Base-by-base conservation (phyloP, 2,113 vertebrate species). In the Tringa solitaria region DNA sequence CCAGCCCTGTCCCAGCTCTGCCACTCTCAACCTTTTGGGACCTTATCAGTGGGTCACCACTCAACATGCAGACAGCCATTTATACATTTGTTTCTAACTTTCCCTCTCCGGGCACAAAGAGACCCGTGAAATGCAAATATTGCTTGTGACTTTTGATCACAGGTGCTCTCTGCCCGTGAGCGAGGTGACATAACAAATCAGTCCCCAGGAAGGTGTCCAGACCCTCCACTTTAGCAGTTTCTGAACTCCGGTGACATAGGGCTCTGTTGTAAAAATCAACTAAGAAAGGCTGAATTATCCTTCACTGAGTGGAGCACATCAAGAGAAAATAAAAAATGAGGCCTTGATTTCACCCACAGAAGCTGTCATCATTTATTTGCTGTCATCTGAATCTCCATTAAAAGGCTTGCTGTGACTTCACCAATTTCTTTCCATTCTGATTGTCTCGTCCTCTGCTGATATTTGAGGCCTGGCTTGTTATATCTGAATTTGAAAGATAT, bases 281-380 rank as follows among this genome's bases (percentile, higher is more conserved):
- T 30, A 69, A 80, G 80, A 80, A 93, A 95, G 77, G 76, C 57
- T 88, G 67, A 24, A 64, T 95, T 87, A 75, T 77, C 41, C 68
- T 95, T 91, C 73, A 67, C 37, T 79, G 64, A 93, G 65, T 37
- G 75, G 46, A 80, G 48, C 60, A 72, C 84, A 88, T 92, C 41
- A 97, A 93, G 86, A 83, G 74, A 95, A 92, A 93, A 95, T 91
- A 89, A 85, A 93, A 93, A 93, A 70, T 30, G 84, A 80, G 85
- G 33, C 37, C 80, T 65, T 85, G 63, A 78, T 87, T 95, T 75
- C 80, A 89, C 84, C 84, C 45, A 77, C 72, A 80, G 79, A 90
- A 88, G 43, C 89, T 92, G 84, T 92, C 91, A 64, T 91, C 72
- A 91, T 94, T 95, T 94, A 95, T 95, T 97, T 97, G 81, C 94